phyloP scores from a whole-genome alignment of 2,888 invertebrate species.

The Blastobasis lacticolella region DNA sequence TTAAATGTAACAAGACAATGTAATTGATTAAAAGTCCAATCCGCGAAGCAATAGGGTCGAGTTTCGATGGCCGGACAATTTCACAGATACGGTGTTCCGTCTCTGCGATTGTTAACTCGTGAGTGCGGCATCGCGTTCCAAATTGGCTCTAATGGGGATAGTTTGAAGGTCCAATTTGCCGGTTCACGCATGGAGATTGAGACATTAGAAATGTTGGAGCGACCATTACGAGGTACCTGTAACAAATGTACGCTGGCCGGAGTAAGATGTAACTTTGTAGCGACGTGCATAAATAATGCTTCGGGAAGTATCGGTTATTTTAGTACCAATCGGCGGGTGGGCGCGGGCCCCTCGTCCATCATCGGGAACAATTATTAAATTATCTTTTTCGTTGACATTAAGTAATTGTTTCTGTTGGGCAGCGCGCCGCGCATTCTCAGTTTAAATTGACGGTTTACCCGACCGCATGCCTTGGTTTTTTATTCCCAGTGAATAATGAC shows the following conservation, averaged over 20 bases:
- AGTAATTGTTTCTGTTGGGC: slow-evolving; percentile 66
- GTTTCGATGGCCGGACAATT: slow-evolving; percentile 15
- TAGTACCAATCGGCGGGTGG: slow-evolving; percentile 65
- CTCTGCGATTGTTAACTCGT: slow-evolving; percentile 31
- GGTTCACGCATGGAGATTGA: slow-evolving; percentile 48
- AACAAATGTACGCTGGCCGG: slow-evolving; percentile 66
- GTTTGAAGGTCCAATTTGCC: slow-evolving; percentile 29
- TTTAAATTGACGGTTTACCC: slow-evolving; percentile 48
- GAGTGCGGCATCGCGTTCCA: slow-evolving; percentile 29
- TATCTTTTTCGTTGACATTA: slow-evolving; percentile 73
- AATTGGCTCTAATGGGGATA: slow-evolving; percentile 18
- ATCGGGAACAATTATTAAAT: slow-evolving; percentile 71
- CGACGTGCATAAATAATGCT: slow-evolving; percentile 64
- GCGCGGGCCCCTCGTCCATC: slow-evolving; percentile 63
- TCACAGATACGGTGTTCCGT: slow-evolving; percentile 33
- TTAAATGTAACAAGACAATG: slow-evolving; percentile 39
- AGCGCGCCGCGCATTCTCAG: slow-evolving; percentile 45
- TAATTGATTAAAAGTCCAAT: slow-evolving; percentile 34
- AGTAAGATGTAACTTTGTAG: slow-evolving; percentile 69
- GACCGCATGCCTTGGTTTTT: slow-evolving; percentile 43
- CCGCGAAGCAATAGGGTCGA: slow-evolving; percentile 24
- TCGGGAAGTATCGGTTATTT: slow-evolving; percentile 63
- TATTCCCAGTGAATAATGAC: slow-evolving; percentile 23
- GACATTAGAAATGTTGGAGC: slow-evolving; percentile 70
- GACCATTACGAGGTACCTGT: slow-evolving; percentile 70